These are phyloP conservation scores for Uropetala carovei DNA, from an alignment of 2,888 invertebrate genomes.

Conservation along the genomic window DNA sequence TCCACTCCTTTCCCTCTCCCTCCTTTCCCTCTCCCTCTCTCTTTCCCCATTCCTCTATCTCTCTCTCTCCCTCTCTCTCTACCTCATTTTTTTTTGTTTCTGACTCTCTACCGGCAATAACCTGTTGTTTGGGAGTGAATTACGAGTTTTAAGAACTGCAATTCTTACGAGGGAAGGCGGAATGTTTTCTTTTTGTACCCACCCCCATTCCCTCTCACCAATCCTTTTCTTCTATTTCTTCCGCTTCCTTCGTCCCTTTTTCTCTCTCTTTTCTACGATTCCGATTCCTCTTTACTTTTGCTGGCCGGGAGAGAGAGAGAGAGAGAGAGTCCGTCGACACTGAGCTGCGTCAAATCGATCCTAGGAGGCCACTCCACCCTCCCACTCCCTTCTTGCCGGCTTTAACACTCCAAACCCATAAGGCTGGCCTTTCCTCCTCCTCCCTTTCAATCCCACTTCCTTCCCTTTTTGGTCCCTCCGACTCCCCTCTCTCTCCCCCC, in stretches of 20 bases:
- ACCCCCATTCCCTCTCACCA: too few species aligned
- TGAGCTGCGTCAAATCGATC: conserved; percentile 25
- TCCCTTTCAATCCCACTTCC: background rate
- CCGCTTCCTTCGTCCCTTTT: background rate
- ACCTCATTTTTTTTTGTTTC: background rate
- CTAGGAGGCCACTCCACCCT: background rate
- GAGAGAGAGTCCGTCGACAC: background rate
- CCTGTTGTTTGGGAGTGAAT: background rate
- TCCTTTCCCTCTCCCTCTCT: background rate
- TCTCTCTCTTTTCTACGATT: background rate
- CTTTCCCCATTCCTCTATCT: background rate
- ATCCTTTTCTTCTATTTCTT: too few species aligned
- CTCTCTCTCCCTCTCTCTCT: background rate
- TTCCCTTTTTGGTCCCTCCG: background rate
- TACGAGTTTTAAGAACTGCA: background rate
- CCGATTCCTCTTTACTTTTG: conserved; percentile 4
- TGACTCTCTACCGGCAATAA: conserved; percentile 3
- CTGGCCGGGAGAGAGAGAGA: background rate
- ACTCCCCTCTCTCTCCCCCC: background rate
- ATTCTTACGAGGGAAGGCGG: too few species aligned
- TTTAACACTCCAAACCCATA: conserved; percentile 1
- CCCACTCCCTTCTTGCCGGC: background rate
- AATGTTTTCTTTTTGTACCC: too few species aligned
- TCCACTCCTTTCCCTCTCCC: background rate
- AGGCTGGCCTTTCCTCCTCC: background rate